Base-by-base conservation (phyloP, 2,888 invertebrate species). In the Ceraclea dissimilis region DNA sequence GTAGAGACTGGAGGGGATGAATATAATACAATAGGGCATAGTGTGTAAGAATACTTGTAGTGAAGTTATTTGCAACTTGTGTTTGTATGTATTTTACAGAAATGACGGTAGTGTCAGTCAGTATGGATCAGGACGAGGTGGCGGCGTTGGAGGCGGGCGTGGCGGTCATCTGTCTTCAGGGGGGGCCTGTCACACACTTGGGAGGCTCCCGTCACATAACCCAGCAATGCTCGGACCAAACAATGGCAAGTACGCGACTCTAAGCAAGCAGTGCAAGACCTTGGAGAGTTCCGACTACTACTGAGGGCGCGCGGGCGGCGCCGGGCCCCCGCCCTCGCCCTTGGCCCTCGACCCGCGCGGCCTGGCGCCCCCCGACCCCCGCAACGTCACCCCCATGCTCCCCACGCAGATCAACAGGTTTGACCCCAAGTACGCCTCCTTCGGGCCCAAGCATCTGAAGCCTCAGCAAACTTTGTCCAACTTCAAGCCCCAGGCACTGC, bases 261-360 rank as follows among this genome's bases (percentile, higher is more conserved):
- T 93, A 79, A 92, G 90, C 86, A 92, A 92, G 80, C 91, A 93
- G 81, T 93, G 93, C 86, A 93, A 93, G 82, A 93, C 93, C 69
- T 81, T 93, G 65, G 93, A 93, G 80, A 88, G 91, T 70, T 90
- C 86, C 71, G 92, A 93, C 80, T 93, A 92, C 82, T 93, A 93
- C 90, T 93, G 90, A 91, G 89, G 88, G 79, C 77, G 82, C 82
- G 79, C 81, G 78, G 82, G 74, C 71, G 63, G 85, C 84, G 79
- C 78, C 71, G 71, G 74, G 70, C 70, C 71, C 70, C 68, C 71
- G 71, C 69, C 65, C 67, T 69, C 62, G 69, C 71, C 72, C 71
- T 68, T 71, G 72, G 69, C 65, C 67, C 69, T 63, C 61, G 62
- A 54, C 69, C 70, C 49, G 71, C 72, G 65, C 71, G 69, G 62